Evolutionary conservation across 2,113 vertebrate genomes (phyloP).

Genomic region (Myotis brandtii): DNA sequence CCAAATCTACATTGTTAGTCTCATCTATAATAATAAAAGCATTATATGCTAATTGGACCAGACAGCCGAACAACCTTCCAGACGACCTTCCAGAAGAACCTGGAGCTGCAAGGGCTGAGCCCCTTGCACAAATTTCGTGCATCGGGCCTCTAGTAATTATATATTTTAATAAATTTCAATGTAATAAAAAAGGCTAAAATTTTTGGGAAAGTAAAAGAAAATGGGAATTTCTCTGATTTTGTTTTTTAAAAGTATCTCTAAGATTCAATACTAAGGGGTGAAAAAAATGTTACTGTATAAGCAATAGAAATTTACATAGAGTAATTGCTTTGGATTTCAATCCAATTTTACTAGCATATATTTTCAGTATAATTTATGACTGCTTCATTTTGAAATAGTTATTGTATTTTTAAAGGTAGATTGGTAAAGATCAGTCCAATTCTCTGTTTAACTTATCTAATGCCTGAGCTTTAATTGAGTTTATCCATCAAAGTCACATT

Average conservation of each 20-base stretch:
- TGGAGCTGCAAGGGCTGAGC: no score
- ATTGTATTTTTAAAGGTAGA: slow-evolving; percentile 84
- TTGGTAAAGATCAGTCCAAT: slow-evolving; percentile 82
- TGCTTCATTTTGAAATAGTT: slow-evolving; percentile 83
- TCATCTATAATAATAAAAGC: not conserved
- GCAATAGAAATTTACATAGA: slow-evolving; percentile 73
- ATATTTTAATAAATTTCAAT: not conserved
- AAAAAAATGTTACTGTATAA: slow-evolving; percentile 67
- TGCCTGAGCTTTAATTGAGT: slow-evolving; percentile 84
- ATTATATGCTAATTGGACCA: no score
- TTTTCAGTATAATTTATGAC: slow-evolving; percentile 82
- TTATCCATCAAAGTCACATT: slow-evolving; percentile 86
- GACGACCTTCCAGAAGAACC: no score
- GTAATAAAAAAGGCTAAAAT: not conserved
- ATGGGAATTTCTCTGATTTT: not conserved
- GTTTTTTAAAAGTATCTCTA: slow-evolving; percentile 58
- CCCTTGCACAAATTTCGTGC: no score
- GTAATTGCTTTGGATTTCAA: slow-evolving; percentile 79
- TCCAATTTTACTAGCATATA: slow-evolving; percentile 65
- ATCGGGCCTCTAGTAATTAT: not conserved
- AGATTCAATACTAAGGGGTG: slow-evolving; percentile 43
- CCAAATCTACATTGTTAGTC: not conserved
- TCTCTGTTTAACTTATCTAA: slow-evolving; percentile 83
- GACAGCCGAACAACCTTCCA: no score
- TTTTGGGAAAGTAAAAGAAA: not conserved